Percentiles rank a stretch among this genome's conserved stretches.
Evolutionary conservation across 2,797 vertebrate species (phyloP).

Genomic region (Danio jaintianensis): DNA sequence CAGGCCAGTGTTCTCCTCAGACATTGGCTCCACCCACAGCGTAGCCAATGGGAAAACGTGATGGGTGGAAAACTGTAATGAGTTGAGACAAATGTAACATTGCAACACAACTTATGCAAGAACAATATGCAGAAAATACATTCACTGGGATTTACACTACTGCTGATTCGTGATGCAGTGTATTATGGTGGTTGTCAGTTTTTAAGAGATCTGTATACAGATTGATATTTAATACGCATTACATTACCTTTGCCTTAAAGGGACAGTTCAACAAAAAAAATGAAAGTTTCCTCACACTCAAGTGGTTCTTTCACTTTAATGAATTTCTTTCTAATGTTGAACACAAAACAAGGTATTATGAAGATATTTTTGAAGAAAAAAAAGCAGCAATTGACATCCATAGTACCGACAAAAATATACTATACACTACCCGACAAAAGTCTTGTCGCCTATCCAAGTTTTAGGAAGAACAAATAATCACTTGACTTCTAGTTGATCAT

Average conservation of each 20-base stretch:
- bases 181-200: neutral
- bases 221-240: neutral
- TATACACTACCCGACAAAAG: too few species aligned
- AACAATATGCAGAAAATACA: neutral
- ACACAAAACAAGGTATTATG: too few species aligned
- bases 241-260: neutral
- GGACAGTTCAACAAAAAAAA: too few species aligned
- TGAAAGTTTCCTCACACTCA: too few species aligned
- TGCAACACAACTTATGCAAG: neutral
- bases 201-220: neutral
- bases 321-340: too few species aligned
- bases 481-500: too few species aligned
- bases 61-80: constrained; percentile 93
- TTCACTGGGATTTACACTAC: neutral
- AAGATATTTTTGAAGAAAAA: too few species aligned
- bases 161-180: neutral
- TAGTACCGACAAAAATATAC: too few species aligned
- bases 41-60: constrained; percentile 94
- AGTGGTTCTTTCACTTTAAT: too few species aligned
- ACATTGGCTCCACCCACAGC: constrained; percentile 92
- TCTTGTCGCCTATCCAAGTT: too few species aligned
- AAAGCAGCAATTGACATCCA: too few species aligned
- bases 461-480: too few species aligned
- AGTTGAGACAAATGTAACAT: constrained; percentile 30
- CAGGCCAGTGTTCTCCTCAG: constrained; percentile 88